Percentiles rank a stretch among this genome's conserved stretches.
Conservation (phyloP, 2,113 vertebrate genomes). For the Mormyrus iriodes region DNA sequence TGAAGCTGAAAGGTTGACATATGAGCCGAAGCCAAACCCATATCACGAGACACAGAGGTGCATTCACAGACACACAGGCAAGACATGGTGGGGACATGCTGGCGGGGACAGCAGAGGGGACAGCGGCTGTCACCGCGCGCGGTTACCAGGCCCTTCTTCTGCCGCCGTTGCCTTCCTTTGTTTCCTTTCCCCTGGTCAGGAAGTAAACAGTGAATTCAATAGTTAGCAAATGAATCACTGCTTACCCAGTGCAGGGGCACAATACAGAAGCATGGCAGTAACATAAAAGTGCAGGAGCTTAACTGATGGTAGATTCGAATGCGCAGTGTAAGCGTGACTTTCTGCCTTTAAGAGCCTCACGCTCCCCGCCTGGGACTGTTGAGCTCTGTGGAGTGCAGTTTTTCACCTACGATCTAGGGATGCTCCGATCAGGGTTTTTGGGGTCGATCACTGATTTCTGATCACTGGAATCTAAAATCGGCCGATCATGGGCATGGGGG, state of each 20-base stretch:
- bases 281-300: neutral
- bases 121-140: conserved; percentile 30
- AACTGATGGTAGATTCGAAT: neutral
- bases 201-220: conserved; percentile 50
- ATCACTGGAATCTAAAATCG: neutral
- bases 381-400: neutral
- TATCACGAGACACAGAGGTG: neutral
- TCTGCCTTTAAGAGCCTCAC: neutral
- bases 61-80: neutral
- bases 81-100: neutral
- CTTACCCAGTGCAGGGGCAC: neutral
- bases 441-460: neutral
- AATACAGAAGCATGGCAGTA: neutral
- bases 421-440: neutral
- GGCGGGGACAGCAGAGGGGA: neutral
- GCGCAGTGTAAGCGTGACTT: neutral
- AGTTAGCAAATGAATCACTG: neutral
- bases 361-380: neutral
- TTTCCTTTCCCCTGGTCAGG: conserved; percentile 68
- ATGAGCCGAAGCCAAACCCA: neutral
- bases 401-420: neutral
- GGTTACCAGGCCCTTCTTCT: conserved; percentile 64
- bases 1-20: neutral
- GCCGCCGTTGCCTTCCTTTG: conserved; percentile 66
- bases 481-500: neutral